Percentiles rank a stretch among this genome's conserved stretches.
These are phyloP conservation scores for Eueides isabella DNA, from an alignment of 1,140 invertebrate genomes.

Conservation along the genomic window DNA sequence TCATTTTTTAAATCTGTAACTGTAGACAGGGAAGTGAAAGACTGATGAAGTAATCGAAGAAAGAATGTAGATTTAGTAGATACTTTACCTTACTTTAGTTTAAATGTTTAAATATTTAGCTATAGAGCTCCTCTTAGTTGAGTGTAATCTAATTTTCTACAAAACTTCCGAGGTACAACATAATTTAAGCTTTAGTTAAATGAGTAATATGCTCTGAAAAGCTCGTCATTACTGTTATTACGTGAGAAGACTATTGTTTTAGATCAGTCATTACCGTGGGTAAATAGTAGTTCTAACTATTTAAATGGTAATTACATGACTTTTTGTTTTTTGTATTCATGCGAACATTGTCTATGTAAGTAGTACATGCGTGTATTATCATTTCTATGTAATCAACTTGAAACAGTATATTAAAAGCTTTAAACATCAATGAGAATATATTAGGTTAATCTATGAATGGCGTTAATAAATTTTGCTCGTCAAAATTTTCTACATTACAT, in stretches of 20 bases:
- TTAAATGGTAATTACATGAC: constrained; percentile 63
- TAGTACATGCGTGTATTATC: constrained; percentile 36
- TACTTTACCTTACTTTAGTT: too few species aligned
- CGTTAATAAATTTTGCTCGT: too few species aligned
- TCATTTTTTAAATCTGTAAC: too few species aligned
- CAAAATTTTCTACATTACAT: too few species aligned
- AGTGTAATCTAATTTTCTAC: not conserved
- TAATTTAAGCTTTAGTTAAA: constrained; percentile 10
- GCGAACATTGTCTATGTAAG: constrained; percentile 48
- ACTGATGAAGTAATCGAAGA: too few species aligned
- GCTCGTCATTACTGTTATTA: constrained; percentile 38
- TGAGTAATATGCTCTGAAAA: constrained; percentile 24
- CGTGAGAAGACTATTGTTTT: constrained; percentile 39
- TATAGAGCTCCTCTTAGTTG: not conserved
- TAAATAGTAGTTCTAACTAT: constrained; percentile 53
- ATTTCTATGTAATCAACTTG: constrained; percentile 36
- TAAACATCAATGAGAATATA: not conserved
- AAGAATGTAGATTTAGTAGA: too few species aligned
- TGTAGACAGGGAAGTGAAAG: too few species aligned
- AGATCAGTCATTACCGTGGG: constrained; percentile 50
- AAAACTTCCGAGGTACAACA: not conserved
- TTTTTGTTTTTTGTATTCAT: constrained; percentile 54
- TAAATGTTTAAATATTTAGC: too few species aligned
- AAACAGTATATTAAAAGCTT: constrained; percentile 10
- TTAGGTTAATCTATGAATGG: not conserved